Percentiles rank a stretch among this genome's conserved stretches.
Evolutionary conservation across 2,113 vertebrate genomes (phyloP).

Genomic region (Hemiprocne comata): DNA sequence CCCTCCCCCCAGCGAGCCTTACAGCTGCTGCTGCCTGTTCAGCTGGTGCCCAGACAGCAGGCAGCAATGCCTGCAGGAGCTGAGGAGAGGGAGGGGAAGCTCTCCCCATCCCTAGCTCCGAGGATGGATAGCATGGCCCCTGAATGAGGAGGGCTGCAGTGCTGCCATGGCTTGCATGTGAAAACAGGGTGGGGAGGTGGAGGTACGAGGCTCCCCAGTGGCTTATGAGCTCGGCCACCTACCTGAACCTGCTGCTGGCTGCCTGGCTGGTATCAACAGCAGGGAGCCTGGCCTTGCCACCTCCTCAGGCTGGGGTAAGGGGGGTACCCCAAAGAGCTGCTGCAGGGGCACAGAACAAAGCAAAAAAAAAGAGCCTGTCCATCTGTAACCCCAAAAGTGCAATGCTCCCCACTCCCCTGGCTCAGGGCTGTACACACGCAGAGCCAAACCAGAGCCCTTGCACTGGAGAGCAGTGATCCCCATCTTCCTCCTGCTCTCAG

Average conservation of each 20-base stretch:
- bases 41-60: constrained; percentile 40
- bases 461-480: accelerated
- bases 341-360: background rate
- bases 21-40: constrained; percentile 16
- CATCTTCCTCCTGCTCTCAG: background rate
- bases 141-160: accelerated
- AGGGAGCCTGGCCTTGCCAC: background rate
- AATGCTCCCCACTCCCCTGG: background rate
- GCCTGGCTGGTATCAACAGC: accelerated
- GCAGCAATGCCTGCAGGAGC: background rate
- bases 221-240: accelerated
- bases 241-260: background rate
- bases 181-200: background rate
- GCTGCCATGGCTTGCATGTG: background rate
- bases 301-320: background rate
- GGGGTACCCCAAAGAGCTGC: background rate
- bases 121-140: accelerated
- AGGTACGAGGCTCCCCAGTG: background rate
- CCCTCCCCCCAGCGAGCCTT: background rate
- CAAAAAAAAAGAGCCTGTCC: background rate
- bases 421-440: background rate
- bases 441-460: background rate
- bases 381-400: background rate
- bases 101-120: accelerated
- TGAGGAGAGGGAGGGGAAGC: background rate